A percentile compares a stretch with the other conserved stretches of the same genome.
Evolutionary conservation across 2,113 vertebrate genomes (phyloP).

Genomic region (Thamnophis sirtalis): DNA sequence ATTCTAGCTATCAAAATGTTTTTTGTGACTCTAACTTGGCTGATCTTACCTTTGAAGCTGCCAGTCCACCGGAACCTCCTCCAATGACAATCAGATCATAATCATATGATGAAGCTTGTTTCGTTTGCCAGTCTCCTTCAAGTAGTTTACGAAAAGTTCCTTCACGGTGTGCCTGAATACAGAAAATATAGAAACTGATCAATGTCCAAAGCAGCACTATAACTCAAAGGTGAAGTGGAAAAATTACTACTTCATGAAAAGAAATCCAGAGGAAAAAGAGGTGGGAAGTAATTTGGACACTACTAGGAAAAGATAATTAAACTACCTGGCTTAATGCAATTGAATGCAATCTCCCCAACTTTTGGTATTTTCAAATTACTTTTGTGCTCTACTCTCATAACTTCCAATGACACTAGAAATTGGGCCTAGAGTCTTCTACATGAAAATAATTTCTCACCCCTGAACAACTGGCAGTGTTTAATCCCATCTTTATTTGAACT

Average conservation of each 20-base stretch:
- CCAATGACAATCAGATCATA: constrained; percentile 83
- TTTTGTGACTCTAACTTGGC: neutral
- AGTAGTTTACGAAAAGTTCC: constrained; percentile 35
- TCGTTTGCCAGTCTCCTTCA: constrained; percentile 42
- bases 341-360: neutral
- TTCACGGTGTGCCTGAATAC: constrained; percentile 54
- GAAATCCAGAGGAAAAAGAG: neutral
- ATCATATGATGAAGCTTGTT: constrained; percentile 60
- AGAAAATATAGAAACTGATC: constrained; percentile 23
- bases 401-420: neutral
- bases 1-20: neutral
- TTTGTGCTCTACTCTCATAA: neutral
- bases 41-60: constrained; percentile 76
- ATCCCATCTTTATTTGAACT: neutral
- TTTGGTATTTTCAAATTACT: neutral
- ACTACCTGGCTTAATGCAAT: neutral
- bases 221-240: neutral
- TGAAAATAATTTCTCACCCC: neutral
- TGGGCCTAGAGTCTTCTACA: neutral
- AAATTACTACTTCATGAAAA: constrained; percentile 12
- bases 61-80: constrained; percentile 77
- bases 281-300: neutral
- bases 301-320: neutral
- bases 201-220: neutral
- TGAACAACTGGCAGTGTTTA: neutral